Conservation (phyloP, 2,113 vertebrate genomes). For the Micronycteris hirsuta region DNA sequence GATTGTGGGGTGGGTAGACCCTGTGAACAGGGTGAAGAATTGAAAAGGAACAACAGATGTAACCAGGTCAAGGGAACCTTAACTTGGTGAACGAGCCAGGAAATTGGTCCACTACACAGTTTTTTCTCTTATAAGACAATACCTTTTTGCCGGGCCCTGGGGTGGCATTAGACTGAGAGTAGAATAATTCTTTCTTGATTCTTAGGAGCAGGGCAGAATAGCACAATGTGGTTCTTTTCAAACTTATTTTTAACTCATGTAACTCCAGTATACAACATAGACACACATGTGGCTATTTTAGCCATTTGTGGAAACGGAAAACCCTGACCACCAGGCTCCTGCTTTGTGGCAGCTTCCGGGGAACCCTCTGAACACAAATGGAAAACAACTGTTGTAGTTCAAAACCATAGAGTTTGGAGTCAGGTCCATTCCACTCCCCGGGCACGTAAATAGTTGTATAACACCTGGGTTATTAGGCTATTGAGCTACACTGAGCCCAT, state of each 20-base stretch:
- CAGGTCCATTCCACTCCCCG: background rate
- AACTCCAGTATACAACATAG: conserved; percentile 35
- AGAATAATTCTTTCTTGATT: background rate
- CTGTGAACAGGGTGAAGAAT: background rate
- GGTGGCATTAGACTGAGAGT: background rate
- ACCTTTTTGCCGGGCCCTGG: background rate
- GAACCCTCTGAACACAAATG: background rate
- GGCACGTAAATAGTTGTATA: background rate
- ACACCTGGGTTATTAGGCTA: background rate
- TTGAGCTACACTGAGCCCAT: background rate
- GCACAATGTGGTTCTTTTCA: background rate
- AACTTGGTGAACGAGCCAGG: background rate
- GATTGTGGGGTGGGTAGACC: background rate
- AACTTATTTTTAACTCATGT: conserved; percentile 43
- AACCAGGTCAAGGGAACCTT: background rate
- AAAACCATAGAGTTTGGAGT: background rate
- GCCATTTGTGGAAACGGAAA: conserved; percentile 17
- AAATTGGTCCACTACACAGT: background rate
- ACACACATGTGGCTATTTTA: conserved; percentile 33
- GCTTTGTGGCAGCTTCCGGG: background rate
- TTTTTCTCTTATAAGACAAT: background rate
- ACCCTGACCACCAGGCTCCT: background rate
- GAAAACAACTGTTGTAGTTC: background rate
- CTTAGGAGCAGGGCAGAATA: background rate
- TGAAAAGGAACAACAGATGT: background rate